phyloP scores from a whole-genome alignment of 2,797 vertebrate species.

The Lithobates sylvaticus region DNA sequence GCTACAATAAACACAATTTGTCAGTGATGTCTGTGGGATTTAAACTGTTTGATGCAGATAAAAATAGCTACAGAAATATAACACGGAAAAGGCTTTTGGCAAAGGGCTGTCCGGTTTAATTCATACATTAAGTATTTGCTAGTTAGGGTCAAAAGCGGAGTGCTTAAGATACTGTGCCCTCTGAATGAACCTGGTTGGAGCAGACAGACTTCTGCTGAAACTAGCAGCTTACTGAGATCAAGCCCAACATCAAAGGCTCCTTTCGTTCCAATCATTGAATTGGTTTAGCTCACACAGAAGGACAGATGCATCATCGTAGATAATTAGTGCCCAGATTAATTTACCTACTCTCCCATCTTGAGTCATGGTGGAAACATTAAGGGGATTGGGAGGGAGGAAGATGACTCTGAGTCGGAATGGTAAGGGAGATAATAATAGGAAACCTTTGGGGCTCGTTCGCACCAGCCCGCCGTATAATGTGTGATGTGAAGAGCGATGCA shows the following conservation, averaged over 20 bases:
- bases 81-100: constrained; percentile 73
- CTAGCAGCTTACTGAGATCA: constrained; percentile 73
- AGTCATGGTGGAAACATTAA: constrained; percentile 39
- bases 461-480: no score
- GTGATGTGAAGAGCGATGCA: no score
- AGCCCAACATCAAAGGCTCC: constrained; percentile 73
- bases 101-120: constrained; percentile 76
- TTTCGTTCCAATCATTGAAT: constrained; percentile 56
- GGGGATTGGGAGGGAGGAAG: constrained; percentile 7
- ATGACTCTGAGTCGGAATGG: constrained; percentile 6
- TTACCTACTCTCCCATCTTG: constrained; percentile 43
- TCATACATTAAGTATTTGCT: constrained; percentile 80
- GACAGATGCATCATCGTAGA: constrained; percentile 71
- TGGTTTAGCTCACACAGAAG: constrained; percentile 64
- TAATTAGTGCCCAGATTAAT: constrained; percentile 66
- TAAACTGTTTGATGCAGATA: constrained; percentile 75
- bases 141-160: constrained; percentile 74
- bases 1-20: constrained; percentile 71
- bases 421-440: background rate
- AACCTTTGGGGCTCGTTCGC: background rate
- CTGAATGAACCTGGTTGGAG: constrained; percentile 77
- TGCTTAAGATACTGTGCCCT: constrained; percentile 78
- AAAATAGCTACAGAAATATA: constrained; percentile 76
- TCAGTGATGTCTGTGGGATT: constrained; percentile 75
- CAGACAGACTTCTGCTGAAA: constrained; percentile 68